These are phyloP conservation scores for Brevimyrus niger DNA, from an alignment of 2,113 vertebrate species.

Conservation along the genomic window DNA sequence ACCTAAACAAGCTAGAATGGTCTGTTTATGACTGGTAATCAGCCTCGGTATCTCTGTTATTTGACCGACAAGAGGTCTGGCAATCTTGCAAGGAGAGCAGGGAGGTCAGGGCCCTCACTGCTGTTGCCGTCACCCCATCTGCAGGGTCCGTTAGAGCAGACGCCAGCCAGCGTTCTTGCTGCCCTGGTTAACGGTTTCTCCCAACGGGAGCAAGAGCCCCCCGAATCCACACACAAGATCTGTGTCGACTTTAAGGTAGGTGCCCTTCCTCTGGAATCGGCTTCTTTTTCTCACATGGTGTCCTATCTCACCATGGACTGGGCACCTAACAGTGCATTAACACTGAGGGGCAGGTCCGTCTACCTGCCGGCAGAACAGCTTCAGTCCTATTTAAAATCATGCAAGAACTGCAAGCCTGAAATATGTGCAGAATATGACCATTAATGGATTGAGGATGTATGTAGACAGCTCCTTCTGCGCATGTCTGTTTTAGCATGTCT, in stretches of 20 bases:
- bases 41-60: neutral
- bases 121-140: constrained; percentile 21
- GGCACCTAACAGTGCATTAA: neutral
- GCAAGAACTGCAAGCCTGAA: neutral
- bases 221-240: constrained; percentile 66
- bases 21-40: neutral
- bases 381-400: neutral
- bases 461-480: neutral
- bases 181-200: constrained; percentile 69
- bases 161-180: constrained; percentile 56
- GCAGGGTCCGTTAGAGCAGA: constrained; percentile 59
- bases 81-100: no score
- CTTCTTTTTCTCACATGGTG: neutral
- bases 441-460: neutral
- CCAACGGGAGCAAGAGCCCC: constrained; percentile 61
- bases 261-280: neutral
- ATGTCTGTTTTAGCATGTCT: neutral
- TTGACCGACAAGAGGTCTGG: neutral
- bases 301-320: neutral
- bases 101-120: neutral
- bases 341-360: neutral
- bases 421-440: neutral
- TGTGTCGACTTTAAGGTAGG: constrained; percentile 85
- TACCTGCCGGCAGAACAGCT: neutral
- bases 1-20: neutral